A percentile compares a stretch with the other conserved stretches of the same genome.
Evolutionary conservation across 2,113 vertebrate species (phyloP).

Genomic region (Pomatorhinus ruficollis): DNA sequence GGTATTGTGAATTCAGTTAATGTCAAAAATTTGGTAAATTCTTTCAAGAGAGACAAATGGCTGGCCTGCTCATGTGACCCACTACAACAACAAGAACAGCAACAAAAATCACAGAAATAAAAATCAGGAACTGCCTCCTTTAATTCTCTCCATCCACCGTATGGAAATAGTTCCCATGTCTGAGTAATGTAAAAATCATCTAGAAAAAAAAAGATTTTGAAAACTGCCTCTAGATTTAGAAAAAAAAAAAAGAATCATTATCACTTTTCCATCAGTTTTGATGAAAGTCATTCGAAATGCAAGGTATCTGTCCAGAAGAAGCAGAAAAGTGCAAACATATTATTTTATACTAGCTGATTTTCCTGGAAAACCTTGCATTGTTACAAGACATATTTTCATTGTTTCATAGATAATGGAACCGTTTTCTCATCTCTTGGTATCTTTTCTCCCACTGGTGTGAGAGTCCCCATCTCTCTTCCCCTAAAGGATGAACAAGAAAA

Average conservation of each 20-base stretch:
- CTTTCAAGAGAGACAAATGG: background rate
- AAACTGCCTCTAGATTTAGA: background rate
- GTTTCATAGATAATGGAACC: background rate
- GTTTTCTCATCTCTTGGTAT: background rate
- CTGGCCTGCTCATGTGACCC: background rate
- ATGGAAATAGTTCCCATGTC: background rate
- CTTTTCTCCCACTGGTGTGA: background rate
- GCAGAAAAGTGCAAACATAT: background rate
- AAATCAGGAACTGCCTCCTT: background rate
- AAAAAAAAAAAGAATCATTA: background rate
- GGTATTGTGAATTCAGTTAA: background rate
- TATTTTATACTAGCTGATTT: background rate
- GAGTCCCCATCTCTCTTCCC: background rate
- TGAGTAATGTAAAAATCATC: background rate
- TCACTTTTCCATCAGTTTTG: background rate
- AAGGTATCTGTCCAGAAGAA: background rate
- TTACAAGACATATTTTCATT: background rate
- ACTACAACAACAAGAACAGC: background rate
- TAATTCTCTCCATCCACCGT: rapidly evolving
- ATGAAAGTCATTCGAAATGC: background rate
- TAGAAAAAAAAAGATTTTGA: background rate
- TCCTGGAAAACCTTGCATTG: background rate
- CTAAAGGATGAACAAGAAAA: background rate
- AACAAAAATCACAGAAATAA: background rate
- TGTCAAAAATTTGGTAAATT: background rate